Evolutionary conservation across 1,140 invertebrate species (phyloP), one percentile per base, ranked within the genome.

Genomic region (Dendroctonus ponderosae): DNA sequence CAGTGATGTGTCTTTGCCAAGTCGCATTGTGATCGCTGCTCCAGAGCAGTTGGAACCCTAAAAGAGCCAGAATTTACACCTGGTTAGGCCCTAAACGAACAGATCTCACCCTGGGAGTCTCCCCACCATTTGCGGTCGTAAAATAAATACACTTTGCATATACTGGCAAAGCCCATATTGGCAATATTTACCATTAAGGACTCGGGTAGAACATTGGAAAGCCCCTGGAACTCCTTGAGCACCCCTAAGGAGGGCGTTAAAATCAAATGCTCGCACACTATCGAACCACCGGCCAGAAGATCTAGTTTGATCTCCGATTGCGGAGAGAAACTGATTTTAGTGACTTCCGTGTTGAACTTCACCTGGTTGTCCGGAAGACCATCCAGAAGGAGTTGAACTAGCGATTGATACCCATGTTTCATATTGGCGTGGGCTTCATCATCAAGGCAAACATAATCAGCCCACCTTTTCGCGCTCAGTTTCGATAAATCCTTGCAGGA

Each of bases 81-180:
- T 2, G 50, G 15, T n/a, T 15, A 52, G 15, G 15, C n/a, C 5
- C 11, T 9, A 56, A 40, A 40, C 5, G 3, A 7, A 26, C 8
- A 15, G 40, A 12, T 62, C 49, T 61, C 46, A 67, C 65, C 68
- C 57, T 83, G 78, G 2, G 75, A 69, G 43, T 78, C 72, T 2
- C 79, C 73, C 88, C 89, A 91, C 85, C 88, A 89, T n/a, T 82
- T 79, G 56, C 83, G 69, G 3, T 85, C 83, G 78, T 86, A 92
- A 49, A 86, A 78, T 11, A 92, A 74, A 71, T 85, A 90, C 58
- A 92, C 83, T 78, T 92, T 92, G 59, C 88, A 86, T 38, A 91
- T 85, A 5, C 83, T 81, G 50, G 85, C 85, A 79, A 88, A 91
- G 5, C 89, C 89, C 49, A 90, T 79, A 58, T 73, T 76, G 50